Evolutionary conservation across 1,140 invertebrate species (phyloP), one percentile per base, ranked within the genome.

Genomic region (Tetramorium simillimum): DNA sequence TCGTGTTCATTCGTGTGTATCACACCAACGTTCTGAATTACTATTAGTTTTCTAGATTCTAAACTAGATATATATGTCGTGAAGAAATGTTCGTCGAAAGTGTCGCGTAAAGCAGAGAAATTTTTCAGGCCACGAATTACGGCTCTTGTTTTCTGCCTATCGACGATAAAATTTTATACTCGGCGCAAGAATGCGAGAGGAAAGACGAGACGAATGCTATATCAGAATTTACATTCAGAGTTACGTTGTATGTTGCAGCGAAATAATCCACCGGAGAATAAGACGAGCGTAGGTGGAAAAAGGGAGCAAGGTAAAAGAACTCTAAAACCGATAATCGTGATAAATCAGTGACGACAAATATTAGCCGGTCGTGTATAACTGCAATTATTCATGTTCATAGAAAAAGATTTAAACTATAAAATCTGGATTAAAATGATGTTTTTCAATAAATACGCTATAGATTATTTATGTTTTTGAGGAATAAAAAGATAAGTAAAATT

Each of bases 131-230:
- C 9, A 16, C 46, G 63, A 69, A 16, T 69, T 67, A 67, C 46
- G 40, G 21, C 5, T 3, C 33, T 81, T 28, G 33, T 46, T 67
- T 53, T 24, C 28, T 69, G 33, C 9, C 21, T 53, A 16, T 53
- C 63, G 46, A 56, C 63, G 33, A 67, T 53, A 67, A 80, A 67
- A 9, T 81, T 81, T 81, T 81, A 81, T 16, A 28, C 5, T 63
- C 33, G 33, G 1, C 24, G 63, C 62, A 40, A 40, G 46, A 81
- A 56, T 56, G 33, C 33, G 16, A 12, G 14, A 65, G 18, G 18
- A 9, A 28, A 28, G n/a, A 46, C 3, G 46, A 16, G 70, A n/a
- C 28, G 7, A 56, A 12, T 7, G n/a, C 10, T 14, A 28, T n/a
- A n/a, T 80, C 46, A 33, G 33, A 33, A 33, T 67, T 80, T 80